These are phyloP conservation scores for Athalia rosae DNA, from an alignment of 2,888 invertebrate species.

Conservation along the genomic window DNA sequence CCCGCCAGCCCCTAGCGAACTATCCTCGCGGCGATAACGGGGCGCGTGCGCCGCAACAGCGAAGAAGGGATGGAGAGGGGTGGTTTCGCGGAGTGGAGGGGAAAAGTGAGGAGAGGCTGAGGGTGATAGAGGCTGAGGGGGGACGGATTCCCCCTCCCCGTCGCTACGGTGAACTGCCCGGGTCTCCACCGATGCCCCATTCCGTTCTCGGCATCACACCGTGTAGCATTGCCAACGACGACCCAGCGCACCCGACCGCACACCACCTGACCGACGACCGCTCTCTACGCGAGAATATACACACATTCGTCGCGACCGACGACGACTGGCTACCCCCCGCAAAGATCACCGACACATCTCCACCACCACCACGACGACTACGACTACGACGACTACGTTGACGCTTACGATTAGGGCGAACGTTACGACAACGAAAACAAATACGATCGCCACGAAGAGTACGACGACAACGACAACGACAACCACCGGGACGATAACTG, in stretches of 20 bases:
- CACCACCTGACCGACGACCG: conserved; percentile 54
- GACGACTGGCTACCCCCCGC: too few relatives aligned
- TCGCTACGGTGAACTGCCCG: conserved; percentile 71
- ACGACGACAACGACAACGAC: conserved; percentile 50
- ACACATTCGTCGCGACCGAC: not conserved
- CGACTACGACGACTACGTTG: conserved; percentile 18
- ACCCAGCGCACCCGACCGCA: conserved; percentile 52
- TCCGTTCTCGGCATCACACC: conserved; percentile 73
- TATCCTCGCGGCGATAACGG: conserved; percentile 51
- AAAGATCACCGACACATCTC: too few relatives aligned
- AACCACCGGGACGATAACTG: conserved; percentile 49
- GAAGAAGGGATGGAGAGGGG: conserved; percentile 58
- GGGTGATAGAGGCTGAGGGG: conserved; percentile 31
- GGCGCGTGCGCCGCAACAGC: conserved; percentile 61
- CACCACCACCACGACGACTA: conserved; percentile 29
- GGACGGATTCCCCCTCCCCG: conserved; percentile 61
- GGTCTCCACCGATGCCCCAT: conserved; percentile 72
- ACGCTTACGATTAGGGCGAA: not conserved
- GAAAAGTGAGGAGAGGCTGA: conserved; percentile 43
- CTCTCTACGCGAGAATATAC: conserved; percentile 31
- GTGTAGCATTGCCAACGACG: conserved; percentile 67
- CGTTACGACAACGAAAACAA: conserved; percentile 45
- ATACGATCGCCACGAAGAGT: conserved; percentile 48
- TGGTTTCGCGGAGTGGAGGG: conserved; percentile 58
- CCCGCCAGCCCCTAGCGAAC: conserved; percentile 51